Base-by-base conservation (phyloP, 2,113 vertebrate species). In the Synchiropus splendidus region DNA sequence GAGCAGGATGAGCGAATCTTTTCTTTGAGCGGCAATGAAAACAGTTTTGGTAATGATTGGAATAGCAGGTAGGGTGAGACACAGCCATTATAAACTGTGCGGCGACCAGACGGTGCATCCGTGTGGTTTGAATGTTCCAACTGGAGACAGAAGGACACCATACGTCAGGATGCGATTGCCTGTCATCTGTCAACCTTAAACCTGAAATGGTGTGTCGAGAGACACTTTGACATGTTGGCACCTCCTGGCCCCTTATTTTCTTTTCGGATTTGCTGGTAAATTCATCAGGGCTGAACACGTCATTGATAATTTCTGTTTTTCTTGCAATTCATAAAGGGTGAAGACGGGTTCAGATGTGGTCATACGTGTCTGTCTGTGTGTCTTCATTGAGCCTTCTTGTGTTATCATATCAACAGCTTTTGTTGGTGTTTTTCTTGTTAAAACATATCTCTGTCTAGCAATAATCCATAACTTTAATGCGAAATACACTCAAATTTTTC, bases 21-120 rank as follows among this genome's bases (percentile, higher is more conserved):
- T 38, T 37, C 16, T 30, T 31, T 30, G 37, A 42, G 40, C 34
- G 48, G 58, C 60, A 75, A 74, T 74, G 33, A 70, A 72, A 78
- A 57, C 55, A 70, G 13, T 50, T 32, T 44, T 39, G 9, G 2
- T 48, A 48, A 45, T 75, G 53, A 80, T 76, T 50, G 45, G 49
- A 67, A 77, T 51, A 74, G 56, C 67, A 77, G 70, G 38, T 27
- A 55, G 36, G 33, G 37, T 27, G 21, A 27, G 21, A 27, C 21
- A 8, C 21, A 27, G 18, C 39, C 18, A 41, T 12, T 12, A 12
- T 11, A 16, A 18, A 16, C 16, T 18, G 12, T 39, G 38, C n/a
- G 38, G 11, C 17, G 18, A n/a, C 11, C 6, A 16, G 18, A 17
- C 38, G 11, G n/a, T 39, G 17, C 11, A 18, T n/a, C 38, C 12